These are phyloP conservation scores for Ophion obscuratus DNA, from an alignment of 2,888 invertebrate genomes.

Conservation along the genomic window DNA sequence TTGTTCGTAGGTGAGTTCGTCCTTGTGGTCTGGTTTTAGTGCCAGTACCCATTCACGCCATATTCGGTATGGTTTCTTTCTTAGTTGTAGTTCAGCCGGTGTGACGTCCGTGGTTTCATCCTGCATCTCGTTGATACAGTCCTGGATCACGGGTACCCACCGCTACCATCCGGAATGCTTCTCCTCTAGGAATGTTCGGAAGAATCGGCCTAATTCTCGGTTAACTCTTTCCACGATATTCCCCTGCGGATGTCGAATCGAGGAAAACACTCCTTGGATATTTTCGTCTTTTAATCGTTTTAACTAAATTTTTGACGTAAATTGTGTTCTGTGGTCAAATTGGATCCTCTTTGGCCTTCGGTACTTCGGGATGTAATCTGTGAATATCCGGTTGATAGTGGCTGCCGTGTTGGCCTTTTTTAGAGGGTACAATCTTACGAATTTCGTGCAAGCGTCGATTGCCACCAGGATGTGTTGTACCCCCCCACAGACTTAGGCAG, in stretches of 20 bases:
- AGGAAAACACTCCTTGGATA: constrained; percentile 1
- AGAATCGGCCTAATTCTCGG: constrained; percentile 18
- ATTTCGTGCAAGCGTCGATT: constrained; percentile 23
- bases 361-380: constrained; percentile 4
- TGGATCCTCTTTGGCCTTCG: constrained; percentile 24
- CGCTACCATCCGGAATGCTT: constrained; percentile 16
- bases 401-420: not conserved
- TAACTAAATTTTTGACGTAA: constrained; percentile 2
- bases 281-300: not conserved
- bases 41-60: not conserved
- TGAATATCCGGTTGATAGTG: not conserved
- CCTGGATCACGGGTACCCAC: not conserved
- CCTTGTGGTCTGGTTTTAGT: not conserved
- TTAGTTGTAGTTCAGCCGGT: not conserved
- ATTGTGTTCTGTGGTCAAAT: constrained; percentile 38
- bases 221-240: constrained; percentile 17
- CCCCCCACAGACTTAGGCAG: not conserved
- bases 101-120: constrained; percentile 7
- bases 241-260: constrained; percentile 27
- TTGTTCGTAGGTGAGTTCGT: not conserved
- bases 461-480: constrained; percentile 12
- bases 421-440: not conserved
- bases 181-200: not conserved
- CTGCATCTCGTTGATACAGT: constrained; percentile 20
- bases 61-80: constrained; percentile 18